A percentile compares a stretch with the other conserved stretches of the same genome.
Evolutionary conservation across 2,113 vertebrate genomes (phyloP).

Genomic region (Mesoclemmys tuberculata): DNA sequence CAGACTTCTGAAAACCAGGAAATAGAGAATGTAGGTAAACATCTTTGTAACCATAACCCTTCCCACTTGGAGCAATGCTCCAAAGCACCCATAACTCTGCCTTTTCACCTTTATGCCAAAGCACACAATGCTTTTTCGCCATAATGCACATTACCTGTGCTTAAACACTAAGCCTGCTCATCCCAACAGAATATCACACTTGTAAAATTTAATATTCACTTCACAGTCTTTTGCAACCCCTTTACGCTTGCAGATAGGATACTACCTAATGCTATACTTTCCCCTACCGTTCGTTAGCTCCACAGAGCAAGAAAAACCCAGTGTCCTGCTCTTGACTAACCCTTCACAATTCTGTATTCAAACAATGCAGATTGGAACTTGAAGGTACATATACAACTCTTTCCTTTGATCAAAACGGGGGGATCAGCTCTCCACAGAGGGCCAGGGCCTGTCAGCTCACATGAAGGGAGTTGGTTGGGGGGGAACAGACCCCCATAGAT

Average conservation of each 20-base stretch:
- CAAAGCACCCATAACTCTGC: background rate
- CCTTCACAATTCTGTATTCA: background rate
- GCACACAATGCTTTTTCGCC: background rate
- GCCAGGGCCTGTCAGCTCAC: background rate
- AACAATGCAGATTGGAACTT: background rate
- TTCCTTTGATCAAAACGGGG: background rate
- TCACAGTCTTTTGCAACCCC: background rate
- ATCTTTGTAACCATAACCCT: background rate
- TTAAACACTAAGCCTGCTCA: background rate
- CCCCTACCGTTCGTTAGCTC: background rate
- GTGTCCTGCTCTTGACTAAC: background rate
- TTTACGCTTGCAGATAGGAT: background rate
- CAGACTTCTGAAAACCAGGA: background rate
- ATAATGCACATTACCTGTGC: background rate
- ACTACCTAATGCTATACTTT: background rate
- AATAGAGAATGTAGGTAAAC: background rate
- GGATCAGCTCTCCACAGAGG: too few species aligned
- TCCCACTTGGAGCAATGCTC: background rate
- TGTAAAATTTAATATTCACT: background rate
- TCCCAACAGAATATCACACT: background rate
- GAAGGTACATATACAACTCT: background rate
- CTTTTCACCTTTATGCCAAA: background rate
- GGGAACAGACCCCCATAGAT: too few species aligned
- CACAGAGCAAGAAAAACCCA: background rate
- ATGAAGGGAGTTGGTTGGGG: background rate